Evolutionary conservation across 2,888 invertebrate species (phyloP).

Genomic region (Parapristionchus giblindavisi): DNA sequence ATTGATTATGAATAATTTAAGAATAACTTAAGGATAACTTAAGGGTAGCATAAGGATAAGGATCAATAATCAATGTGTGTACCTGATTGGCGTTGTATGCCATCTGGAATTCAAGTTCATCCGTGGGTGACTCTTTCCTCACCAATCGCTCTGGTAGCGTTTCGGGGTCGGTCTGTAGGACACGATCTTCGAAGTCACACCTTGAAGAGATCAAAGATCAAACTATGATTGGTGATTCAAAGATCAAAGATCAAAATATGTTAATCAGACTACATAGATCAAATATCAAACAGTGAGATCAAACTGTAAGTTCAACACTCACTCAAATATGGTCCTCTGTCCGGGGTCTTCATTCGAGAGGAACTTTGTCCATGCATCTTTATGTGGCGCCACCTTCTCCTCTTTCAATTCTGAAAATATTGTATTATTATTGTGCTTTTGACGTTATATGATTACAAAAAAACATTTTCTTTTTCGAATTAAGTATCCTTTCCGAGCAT

Average conservation of each 20-base stretch:
- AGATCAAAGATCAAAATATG: slow-evolving; percentile 17
- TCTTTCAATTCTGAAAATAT: slow-evolving; percentile 58
- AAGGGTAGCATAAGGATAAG: background rate
- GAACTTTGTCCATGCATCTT: slow-evolving; percentile 67
- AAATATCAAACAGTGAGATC: background rate
- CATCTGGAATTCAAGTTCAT: slow-evolving; percentile 53
- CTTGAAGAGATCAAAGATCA: slow-evolving; percentile 40
- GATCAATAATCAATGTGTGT: background rate
- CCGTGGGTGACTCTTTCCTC: slow-evolving; percentile 44
- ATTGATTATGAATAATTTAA: too few relatives aligned
- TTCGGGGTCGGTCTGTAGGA: slow-evolving; percentile 56
- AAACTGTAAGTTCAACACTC: background rate
- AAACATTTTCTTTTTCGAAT: too few relatives aligned
- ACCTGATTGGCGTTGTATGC: slow-evolving; percentile 54
- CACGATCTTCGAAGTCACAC: slow-evolving; percentile 61
- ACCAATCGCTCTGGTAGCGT: slow-evolving; percentile 53
- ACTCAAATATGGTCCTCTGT: slow-evolving; percentile 58
- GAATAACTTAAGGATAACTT: background rate
- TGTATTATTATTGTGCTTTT: background rate
- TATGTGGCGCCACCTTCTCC: slow-evolving; percentile 67
- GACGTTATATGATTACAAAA: too few relatives aligned
- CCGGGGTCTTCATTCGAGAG: slow-evolving; percentile 61
- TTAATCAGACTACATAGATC: background rate
- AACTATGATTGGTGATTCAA: slow-evolving; percentile 44
- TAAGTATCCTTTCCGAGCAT: too few relatives aligned